Evolutionary conservation across 1,140 invertebrate genomes (phyloP), one percentile per base, ranked within the genome.

Genomic region (Drosophila sproati): DNA sequence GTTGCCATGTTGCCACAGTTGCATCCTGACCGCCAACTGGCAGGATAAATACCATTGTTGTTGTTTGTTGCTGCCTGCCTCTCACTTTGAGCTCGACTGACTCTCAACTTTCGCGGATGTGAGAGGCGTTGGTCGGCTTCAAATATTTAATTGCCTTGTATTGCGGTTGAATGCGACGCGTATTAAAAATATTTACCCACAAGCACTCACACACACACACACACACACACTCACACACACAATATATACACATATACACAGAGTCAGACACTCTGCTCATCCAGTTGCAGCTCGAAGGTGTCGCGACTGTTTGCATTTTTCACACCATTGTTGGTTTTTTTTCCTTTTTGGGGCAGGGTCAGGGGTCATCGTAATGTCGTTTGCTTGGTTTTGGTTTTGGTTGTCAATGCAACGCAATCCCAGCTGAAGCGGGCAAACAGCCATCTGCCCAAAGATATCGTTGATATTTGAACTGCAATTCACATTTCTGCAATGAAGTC

Each of bases 111-210:
- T 10, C 51, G 59, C 48, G 37, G 52, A 67, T 61, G 50, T 10
- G 45, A 68, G 67, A 80, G 69, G 68, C 60, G 67, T 70, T 62
- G 60, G 52, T 54, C 48, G 85, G 73, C 57, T 81, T 73, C 81
- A 89, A 89, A 89, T 89, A 89, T 89, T 89, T 89, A 89, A 89
- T 89, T 89, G 85, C 85, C 85, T 89, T 89, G 85, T 89, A 89
- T 89, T 85, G 85, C 85, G 85, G 85, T 89, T 85, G 85, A 82
- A 76, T 89, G 78, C 78, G 74, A 78, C 80, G 78, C 85, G 85
- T 81, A 85, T 89, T 85, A 89, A 89, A 89, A 89, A 89, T 89
- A 85, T 89, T 88, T 88, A 88, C 76, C 83, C 60, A 51, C 85
- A 88, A 73, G 60, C 52, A 56, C 60, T 54, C 52, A 56, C 43